These are phyloP conservation scores for Vanessa atalanta DNA, from an alignment of 1,140 invertebrate species.

Conservation along the genomic window DNA sequence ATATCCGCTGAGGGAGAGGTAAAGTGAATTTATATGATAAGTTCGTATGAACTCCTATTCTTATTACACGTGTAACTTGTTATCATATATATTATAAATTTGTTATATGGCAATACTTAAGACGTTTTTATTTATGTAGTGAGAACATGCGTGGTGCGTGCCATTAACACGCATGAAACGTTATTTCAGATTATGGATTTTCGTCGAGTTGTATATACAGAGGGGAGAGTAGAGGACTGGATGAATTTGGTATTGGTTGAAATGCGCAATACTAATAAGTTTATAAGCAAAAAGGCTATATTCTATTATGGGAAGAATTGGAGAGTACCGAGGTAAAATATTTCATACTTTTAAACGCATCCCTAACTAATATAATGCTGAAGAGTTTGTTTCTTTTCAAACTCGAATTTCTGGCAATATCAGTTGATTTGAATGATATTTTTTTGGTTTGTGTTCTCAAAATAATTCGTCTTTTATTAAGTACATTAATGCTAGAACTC, in stretches of 20 bases:
- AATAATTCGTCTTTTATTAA: too few species aligned
- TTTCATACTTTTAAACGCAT: not conserved
- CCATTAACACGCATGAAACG: not conserved
- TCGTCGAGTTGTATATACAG: constrained; percentile 80
- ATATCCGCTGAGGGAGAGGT: constrained; percentile 92
- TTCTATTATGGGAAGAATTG: constrained; percentile 89
- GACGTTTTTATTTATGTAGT: too few species aligned
- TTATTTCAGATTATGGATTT: constrained; percentile 87
- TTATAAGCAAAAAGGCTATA: constrained; percentile 93
- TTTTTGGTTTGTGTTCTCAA: too few species aligned
- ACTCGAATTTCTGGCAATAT: not conserved
- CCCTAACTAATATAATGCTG: not conserved
- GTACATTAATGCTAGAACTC: too few species aligned
- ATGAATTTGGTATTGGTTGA: constrained; percentile 91
- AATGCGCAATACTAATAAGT: constrained; percentile 92
- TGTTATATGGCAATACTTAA: too few species aligned
- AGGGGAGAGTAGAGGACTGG: constrained; percentile 93
- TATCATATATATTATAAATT: too few species aligned
- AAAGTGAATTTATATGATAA: not conserved
- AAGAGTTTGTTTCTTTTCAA: not conserved
- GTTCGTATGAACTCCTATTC: not conserved
- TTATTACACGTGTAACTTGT: too few species aligned
- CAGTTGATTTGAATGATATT: too few species aligned
- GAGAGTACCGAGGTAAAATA: constrained; percentile 80
- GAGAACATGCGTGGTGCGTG: too few species aligned